These are phyloP conservation scores for Dasysyrphus tricinctus DNA, from an alignment of 2,888 invertebrate genomes.

Conservation along the genomic window DNA sequence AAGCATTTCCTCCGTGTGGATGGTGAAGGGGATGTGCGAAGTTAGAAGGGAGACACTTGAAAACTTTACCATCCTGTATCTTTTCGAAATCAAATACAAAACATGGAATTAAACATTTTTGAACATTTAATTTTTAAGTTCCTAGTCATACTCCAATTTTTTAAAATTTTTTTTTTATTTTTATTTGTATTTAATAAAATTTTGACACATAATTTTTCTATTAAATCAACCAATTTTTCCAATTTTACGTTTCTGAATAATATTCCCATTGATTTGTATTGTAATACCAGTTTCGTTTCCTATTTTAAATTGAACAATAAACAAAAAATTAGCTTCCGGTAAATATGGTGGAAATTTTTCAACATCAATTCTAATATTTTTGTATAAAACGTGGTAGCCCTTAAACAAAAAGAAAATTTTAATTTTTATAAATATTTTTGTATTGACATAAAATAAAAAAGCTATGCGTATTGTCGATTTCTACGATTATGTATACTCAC, in stretches of 20 bases:
- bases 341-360: slow-evolving; percentile 29
- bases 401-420: background rate
- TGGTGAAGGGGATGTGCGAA: no score
- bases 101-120: no score
- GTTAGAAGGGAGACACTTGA: no score
- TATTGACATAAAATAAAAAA: background rate
- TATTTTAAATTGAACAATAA: background rate
- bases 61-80: no score
- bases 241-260: background rate
- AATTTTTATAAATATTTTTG: no score
- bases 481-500: no score
- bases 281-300: background rate
- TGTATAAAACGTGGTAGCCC: background rate
- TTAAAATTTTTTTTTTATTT: background rate
- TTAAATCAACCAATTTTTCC: background rate
- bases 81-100: no score
- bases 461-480: background rate
- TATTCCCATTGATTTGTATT: background rate
- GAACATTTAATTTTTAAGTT: no score
- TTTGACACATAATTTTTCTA: background rate
- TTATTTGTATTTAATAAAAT: background rate
- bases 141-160: no score
- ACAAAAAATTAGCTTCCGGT: background rate
- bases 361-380: background rate
- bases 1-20: no score